phyloP scores from a whole-genome alignment of 1,140 invertebrate genomes.

The Sipha flava region DNA sequence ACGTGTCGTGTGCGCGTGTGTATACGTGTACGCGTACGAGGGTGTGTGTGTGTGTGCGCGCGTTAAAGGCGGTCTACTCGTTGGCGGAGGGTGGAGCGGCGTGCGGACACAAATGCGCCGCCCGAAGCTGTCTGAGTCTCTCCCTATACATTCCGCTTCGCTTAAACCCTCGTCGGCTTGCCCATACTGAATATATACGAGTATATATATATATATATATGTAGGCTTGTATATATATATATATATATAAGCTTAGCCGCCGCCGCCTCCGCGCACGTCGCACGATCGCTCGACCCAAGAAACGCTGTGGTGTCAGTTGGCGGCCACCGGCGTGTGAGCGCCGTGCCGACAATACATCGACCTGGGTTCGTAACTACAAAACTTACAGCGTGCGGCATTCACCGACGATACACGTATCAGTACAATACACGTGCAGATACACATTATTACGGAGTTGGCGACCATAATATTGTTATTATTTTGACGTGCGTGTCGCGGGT shows the following conservation, averaged over 20 bases:
- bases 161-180: not conserved
- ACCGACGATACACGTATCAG: too few species aligned
- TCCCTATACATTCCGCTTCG: not conserved
- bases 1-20: not conserved
- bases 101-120: constrained; percentile 23
- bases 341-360: constrained; percentile 9
- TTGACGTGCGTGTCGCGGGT: too few species aligned
- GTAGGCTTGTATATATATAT: not conserved
- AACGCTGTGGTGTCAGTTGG: constrained; percentile 30
- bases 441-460: too few species aligned
- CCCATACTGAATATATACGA: not conserved
- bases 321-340: constrained; percentile 31
- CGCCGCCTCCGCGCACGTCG: not conserved
- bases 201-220: not conserved
- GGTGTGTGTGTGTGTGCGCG: not conserved
- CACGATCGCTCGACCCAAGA: constrained; percentile 11
- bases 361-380: not conserved
- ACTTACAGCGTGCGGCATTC: not conserved
- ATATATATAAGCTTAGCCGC: not conserved
- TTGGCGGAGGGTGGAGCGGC: not conserved
- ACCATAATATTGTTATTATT: too few species aligned
- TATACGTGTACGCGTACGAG: too few species aligned
- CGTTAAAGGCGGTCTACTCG: too few species aligned
- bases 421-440: too few species aligned
- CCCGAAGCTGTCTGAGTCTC: constrained; percentile 14